Percentiles rank a stretch among this genome's conserved stretches.
Evolutionary conservation across 2,113 vertebrate species (phyloP).

Genomic region (Aptenodytes patagonicus): DNA sequence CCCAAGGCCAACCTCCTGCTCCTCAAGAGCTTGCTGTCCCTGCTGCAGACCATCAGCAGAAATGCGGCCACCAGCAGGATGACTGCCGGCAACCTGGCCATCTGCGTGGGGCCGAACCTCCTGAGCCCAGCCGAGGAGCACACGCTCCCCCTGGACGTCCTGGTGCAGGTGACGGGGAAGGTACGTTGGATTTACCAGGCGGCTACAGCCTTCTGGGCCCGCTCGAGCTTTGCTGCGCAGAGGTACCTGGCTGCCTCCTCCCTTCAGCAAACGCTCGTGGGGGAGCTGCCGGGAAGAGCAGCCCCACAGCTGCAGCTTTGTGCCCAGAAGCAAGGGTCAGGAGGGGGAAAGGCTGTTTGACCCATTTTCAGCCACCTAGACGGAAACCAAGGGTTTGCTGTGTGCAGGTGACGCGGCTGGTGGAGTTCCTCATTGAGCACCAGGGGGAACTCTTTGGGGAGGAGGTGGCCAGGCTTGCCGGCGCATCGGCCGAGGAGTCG

Average conservation of each 20-base stretch:
- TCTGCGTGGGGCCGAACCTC: conserved; percentile 85
- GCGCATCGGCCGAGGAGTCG: no score
- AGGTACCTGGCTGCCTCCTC: background rate
- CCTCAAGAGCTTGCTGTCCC: conserved; percentile 76
- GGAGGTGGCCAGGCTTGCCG: no score
- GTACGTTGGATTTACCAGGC: conserved; percentile 8
- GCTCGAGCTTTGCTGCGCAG: no score
- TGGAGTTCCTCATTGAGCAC: no score
- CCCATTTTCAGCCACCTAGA: no score
- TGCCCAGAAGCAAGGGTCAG: no score
- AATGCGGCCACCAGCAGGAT: conserved; percentile 78
- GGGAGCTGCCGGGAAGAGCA: background rate
- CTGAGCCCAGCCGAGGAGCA: conserved; percentile 65
- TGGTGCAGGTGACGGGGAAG: conserved; percentile 69
- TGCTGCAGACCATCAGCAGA: conserved; percentile 79
- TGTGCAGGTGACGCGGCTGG: no score
- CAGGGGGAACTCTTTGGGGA: no score
- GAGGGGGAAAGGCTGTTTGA: no score
- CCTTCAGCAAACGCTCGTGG: background rate
- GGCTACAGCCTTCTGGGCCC: no score
- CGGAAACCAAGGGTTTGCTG: no score
- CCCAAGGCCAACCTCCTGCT: conserved; percentile 75
- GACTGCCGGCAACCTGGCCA: conserved; percentile 82
- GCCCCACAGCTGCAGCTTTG: no score
- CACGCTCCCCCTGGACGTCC: conserved; percentile 63